Conservation (phyloP, 2,113 vertebrate species). For the Centropus unirufus region DNA sequence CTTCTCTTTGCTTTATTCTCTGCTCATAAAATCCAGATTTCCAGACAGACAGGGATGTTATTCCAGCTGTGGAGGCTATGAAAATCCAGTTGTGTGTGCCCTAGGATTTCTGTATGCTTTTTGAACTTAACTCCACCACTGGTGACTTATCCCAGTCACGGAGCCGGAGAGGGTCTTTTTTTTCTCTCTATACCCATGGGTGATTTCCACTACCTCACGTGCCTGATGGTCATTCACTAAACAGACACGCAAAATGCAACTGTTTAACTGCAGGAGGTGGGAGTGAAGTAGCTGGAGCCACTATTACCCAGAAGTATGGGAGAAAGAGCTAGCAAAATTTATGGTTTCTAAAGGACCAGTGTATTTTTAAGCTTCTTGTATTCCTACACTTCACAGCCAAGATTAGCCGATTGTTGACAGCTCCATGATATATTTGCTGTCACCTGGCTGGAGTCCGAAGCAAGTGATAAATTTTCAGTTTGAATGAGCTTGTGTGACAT, state of each 20-base stretch:
- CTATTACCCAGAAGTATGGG: not conserved
- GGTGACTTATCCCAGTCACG: not conserved
- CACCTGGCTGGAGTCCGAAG: conserved; percentile 62
- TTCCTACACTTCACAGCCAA: conserved; percentile 35
- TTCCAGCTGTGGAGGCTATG: not conserved
- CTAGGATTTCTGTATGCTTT: not conserved
- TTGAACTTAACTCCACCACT: not conserved
- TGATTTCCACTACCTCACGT: not conserved
- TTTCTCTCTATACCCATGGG: not conserved
- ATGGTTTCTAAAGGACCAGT: conserved; percentile 47
- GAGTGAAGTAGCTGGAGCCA: conserved; percentile 10
- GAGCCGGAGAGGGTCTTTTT: not conserved
- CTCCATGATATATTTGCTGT: conserved; percentile 47
- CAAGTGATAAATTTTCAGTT: conserved; percentile 54
- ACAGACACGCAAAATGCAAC: not conserved
- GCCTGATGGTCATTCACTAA: not conserved
- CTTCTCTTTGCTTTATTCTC: not conserved
- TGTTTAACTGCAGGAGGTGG: not conserved
- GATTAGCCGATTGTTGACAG: conserved; percentile 57
- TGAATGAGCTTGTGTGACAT: conserved; percentile 51
- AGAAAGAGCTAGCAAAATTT: conserved; percentile 32
- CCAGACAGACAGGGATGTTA: not conserved
- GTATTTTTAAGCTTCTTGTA: conserved; percentile 57
- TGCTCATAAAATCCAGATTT: not conserved
- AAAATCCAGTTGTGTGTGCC: not conserved